These are phyloP conservation scores for Drosophila orosa DNA, from an alignment of 1,140 invertebrate genomes.

Conservation along the genomic window DNA sequence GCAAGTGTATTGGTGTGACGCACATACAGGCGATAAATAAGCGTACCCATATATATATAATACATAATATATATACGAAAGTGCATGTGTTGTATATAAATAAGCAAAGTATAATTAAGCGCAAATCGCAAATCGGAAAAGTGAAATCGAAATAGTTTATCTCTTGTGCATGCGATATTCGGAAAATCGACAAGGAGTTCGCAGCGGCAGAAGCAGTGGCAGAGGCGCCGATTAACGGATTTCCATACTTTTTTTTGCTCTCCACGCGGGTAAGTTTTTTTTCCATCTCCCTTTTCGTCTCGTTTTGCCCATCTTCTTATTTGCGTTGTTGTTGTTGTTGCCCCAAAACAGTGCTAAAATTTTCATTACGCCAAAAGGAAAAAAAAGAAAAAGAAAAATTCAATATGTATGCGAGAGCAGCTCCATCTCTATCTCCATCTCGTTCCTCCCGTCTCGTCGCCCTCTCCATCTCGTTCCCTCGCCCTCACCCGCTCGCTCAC, in stretches of 20 bases:
- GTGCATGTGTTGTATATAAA: slow-evolving; percentile 45
- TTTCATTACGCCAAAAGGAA: slow-evolving; percentile 69
- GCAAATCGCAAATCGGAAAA: slow-evolving; percentile 43
- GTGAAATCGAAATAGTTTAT: slow-evolving; percentile 60
- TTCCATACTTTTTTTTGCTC: slow-evolving; percentile 66
- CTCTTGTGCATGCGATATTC: slow-evolving; percentile 39
- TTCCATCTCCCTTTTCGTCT: background rate
- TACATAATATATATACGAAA: slow-evolving; percentile 18
- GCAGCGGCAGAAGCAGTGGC: slow-evolving; percentile 36
- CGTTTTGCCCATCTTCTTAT: background rate
- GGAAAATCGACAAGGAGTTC: slow-evolving; percentile 58
- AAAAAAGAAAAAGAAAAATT: slow-evolving; percentile 61
- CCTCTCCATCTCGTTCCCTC: slow-evolving; percentile 18
- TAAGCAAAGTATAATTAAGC: slow-evolving; percentile 51
- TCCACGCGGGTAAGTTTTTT: slow-evolving; percentile 66
- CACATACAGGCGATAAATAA: slow-evolving; percentile 37
- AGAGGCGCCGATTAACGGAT: slow-evolving; percentile 63
- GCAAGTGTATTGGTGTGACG: slow-evolving; percentile 76
- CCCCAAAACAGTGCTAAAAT: slow-evolving; percentile 65
- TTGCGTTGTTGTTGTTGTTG: slow-evolving; percentile 3
- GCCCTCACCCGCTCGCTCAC: slow-evolving; percentile 40
- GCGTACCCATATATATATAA: slow-evolving; percentile 23
- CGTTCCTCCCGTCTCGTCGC: slow-evolving; percentile 12
- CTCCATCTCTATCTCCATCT: slow-evolving; percentile 50
- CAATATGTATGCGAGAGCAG: slow-evolving; percentile 73